Evolutionary conservation across 2,797 vertebrate genomes (phyloP), one percentile per base, ranked within the genome.

Genomic region (Serranus cabrilla): DNA sequence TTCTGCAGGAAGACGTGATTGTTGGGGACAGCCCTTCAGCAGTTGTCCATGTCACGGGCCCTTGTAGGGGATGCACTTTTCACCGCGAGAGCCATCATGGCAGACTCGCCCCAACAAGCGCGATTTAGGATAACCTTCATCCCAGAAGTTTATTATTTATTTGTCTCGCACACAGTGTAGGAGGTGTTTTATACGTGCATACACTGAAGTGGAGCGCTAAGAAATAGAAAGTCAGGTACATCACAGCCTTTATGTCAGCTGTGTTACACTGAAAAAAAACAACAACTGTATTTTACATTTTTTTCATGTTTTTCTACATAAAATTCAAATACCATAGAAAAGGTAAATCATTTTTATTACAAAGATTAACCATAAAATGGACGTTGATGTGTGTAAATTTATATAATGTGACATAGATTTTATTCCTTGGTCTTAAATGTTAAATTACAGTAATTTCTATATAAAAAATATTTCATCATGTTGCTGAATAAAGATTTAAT

Each of bases 1-100:
- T 66, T 85, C 47, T 70, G 74, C 45, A 34, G 78, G 87, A 76
- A 89, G 91, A 94, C 37, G 80, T 92, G 85, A 94, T 94, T 76
- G 79, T 82, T 85, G 67, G 88, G 91, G 93, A 94, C 91, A 91
- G 84, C 66, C 91, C 88, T 92, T 93, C 92, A 92, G 91, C 89
- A 90, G 90, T 88, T 45, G 88, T 93, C 91, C 91, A 78, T 89
- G 91, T 94, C 91, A 93, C 66, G 7, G 68, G 62, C 72, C 74
- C 85, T 86, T 78, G 86, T 82, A 86, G 83, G 86, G 77, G 75
- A 75, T 76, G 85, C 88, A 82, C 86, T 81, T 85, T 91, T 86
- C 77, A 84, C 73, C 76, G 20, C 37, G 27, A 64, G 74, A 69
- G 72, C 83, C 81, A 58, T 86, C 83, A 83, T 40, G n/a, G 61